These are phyloP conservation scores for Leucophenga montana DNA, from an alignment of 2,888 invertebrate species.

Conservation along the genomic window DNA sequence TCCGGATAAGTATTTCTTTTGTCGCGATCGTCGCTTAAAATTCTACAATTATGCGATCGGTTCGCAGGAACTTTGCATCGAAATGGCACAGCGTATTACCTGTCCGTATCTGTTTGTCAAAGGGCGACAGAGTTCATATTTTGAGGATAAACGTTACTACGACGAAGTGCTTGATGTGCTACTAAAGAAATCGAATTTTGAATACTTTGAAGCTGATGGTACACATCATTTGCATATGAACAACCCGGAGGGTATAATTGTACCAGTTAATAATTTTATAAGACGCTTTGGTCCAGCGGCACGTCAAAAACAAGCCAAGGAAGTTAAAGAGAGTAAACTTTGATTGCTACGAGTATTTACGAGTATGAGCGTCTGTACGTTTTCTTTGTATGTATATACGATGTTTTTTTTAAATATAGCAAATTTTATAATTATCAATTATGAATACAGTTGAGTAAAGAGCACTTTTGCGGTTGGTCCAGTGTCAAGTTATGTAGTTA, in stretches of 20 bases:
- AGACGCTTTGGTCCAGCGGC: constrained; percentile 77
- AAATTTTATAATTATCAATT: background rate
- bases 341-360: constrained; percentile 25
- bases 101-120: constrained; percentile 80
- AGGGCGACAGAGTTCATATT: constrained; percentile 76
- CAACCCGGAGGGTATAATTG: constrained; percentile 77
- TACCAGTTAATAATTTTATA: constrained; percentile 77
- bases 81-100: constrained; percentile 76
- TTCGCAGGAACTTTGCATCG: constrained; percentile 75
- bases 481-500: background rate
- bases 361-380: background rate
- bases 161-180: constrained; percentile 77
- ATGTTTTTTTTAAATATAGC: background rate
- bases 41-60: constrained; percentile 70
- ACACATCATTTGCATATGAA: constrained; percentile 84
- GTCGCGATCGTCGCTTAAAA: constrained; percentile 80
- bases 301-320: constrained; percentile 70
- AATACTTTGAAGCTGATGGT: constrained; percentile 78
- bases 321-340: constrained; percentile 74
- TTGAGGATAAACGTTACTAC: constrained; percentile 76
- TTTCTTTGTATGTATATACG: background rate
- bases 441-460: background rate
- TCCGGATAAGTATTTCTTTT: constrained; percentile 78
- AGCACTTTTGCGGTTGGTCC: background rate
- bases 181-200: constrained; percentile 76